Conservation (phyloP, 1,140 invertebrate genomes). For the Calliphora vicina region DNA sequence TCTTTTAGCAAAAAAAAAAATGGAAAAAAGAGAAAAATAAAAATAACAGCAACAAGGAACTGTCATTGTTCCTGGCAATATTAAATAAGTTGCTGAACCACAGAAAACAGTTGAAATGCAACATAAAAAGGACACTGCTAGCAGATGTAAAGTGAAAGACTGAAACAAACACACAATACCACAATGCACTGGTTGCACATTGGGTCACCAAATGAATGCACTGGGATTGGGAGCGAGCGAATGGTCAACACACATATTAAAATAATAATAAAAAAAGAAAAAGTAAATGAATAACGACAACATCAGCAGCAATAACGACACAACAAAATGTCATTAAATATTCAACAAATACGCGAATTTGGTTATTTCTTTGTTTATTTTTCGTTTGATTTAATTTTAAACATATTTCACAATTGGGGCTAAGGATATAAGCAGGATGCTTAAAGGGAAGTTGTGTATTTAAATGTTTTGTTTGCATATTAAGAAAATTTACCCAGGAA, state of each 20-base stretch:
- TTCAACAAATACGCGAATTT: not conserved
- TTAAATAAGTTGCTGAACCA: conserved; percentile 1
- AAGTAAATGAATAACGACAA: not conserved
- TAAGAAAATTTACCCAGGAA: too few relatives aligned
- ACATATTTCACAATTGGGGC: not conserved
- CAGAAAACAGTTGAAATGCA: not conserved
- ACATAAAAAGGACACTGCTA: not conserved
- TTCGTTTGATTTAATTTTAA: too few relatives aligned
- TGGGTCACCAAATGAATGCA: not conserved
- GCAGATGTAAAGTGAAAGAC: not conserved
- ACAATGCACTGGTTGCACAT: not conserved
- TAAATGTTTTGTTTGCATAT: too few relatives aligned
- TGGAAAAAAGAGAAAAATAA: too few relatives aligned
- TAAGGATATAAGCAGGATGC: not conserved
- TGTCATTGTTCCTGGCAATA: not conserved
- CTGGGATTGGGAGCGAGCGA: not conserved
- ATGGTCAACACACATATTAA: not conserved
- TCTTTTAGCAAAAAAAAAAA: not conserved
- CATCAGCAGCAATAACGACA: not conserved
- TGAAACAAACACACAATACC: not conserved
- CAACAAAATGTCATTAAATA: not conserved
- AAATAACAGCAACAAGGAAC: not conserved
- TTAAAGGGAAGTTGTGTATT: too few relatives aligned
- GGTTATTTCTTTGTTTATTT: not conserved
- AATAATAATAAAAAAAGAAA: not conserved